Conservation (phyloP, 1,140 invertebrate genomes). For the Sinella curviseta region DNA sequence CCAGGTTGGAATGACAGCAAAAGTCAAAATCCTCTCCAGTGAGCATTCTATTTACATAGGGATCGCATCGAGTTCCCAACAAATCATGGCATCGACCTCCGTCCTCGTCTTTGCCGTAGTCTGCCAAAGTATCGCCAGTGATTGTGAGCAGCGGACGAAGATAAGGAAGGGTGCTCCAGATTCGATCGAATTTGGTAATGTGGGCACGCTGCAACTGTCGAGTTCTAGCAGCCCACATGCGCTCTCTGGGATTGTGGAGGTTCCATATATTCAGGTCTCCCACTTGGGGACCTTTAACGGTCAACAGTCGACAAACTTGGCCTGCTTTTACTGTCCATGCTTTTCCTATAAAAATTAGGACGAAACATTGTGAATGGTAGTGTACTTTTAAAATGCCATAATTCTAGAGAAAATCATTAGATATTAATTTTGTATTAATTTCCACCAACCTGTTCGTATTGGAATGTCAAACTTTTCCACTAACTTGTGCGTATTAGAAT, state of each 20-base stretch:
- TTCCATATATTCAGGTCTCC: constrained; percentile 60
- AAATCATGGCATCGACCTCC: constrained; percentile 58
- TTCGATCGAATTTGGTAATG: constrained; percentile 55
- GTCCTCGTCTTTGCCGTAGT: constrained; percentile 58
- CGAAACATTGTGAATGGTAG: too few relatives aligned
- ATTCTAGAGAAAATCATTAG: neutral
- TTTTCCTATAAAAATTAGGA: constrained; percentile 35
- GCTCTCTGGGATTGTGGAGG: constrained; percentile 55
- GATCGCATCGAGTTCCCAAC: constrained; percentile 58
- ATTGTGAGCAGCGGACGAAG: constrained; percentile 59
- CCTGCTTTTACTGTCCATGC: constrained; percentile 47
- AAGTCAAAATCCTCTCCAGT: constrained; percentile 54
- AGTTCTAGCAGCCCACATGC: constrained; percentile 57
- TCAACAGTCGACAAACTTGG: constrained; percentile 44
- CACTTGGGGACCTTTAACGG: constrained; percentile 50
- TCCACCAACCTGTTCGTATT: neutral
- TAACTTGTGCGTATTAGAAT: neutral
- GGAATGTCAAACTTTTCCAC: constrained; percentile 44
- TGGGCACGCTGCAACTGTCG: constrained; percentile 57
- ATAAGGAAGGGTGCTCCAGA: constrained; percentile 59
- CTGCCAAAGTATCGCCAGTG: constrained; percentile 55
- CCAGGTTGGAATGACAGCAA: constrained; percentile 57
- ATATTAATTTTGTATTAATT: constrained; percentile 1
- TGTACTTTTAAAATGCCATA: too few relatives aligned
- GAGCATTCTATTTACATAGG: constrained; percentile 58